Base-by-base conservation (phyloP, 2,113 vertebrate genomes). In the Lates calcarifer region DNA sequence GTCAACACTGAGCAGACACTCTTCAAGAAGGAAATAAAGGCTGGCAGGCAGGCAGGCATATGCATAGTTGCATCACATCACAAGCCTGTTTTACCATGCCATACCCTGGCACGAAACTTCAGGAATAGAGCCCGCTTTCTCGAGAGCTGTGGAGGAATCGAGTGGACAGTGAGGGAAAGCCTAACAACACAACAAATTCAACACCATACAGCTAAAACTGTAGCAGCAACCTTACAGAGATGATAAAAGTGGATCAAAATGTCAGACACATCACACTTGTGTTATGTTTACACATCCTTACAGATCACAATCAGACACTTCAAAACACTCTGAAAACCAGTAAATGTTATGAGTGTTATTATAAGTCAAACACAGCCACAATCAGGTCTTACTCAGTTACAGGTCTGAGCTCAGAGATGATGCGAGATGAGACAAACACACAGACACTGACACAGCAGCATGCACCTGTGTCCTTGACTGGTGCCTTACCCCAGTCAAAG, bases 91-190 rank as follows among this genome's bases (percentile, higher is more conserved):
- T 94, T 94, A 95, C 93, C 90, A 64, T 94, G 89, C 90, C 95
- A 90, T 96, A 95, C 95, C 95, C 95, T 91, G 72, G 92, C 93
- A 90, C 95, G 94, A 90, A 86, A 95, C 94, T 92, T 95, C 88
- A 96, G 92, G 90, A 96, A 96, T 31, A 95, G 91, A 2, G 91
- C 88, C 91, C 90, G 93, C 73, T 93, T 96, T 90, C 93, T 95
- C 83, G 85, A 92, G 73, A 94, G 79, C 95, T 96, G 95, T 91
- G 90, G 87, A 91, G 77, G 86, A 94, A 94, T 64, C 82, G 57
- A 86, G 76, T 62, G 63, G 56, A 88, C 41, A 92, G 69, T 90
- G 77, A 93, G 84, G 70, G 20, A 68, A 62, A 76, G 49, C 47
- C 82, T 39, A n/a, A 72, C 69, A 79, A 31, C 55, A 78, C 20